Evolutionary conservation across 2,797 vertebrate genomes (phyloP), one percentile per base, ranked within the genome.

Genomic region (Mareca strepera): DNA sequence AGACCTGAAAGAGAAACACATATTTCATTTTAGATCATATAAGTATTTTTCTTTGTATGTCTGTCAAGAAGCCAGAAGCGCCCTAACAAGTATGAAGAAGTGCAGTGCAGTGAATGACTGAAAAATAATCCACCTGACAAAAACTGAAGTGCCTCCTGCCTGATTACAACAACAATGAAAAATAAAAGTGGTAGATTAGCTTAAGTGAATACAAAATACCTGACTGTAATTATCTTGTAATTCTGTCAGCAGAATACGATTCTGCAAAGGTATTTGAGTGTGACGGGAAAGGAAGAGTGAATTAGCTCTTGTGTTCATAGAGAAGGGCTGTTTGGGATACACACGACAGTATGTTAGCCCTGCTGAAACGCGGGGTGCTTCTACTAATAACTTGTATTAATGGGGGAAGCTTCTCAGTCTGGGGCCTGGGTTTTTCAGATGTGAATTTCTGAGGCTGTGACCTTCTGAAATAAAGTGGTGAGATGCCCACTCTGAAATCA

Each of bases 1-100:
- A 99, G 96, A 94, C 98, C 98, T 99, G 93, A 93, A 97, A 98
- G 95, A 87, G 96, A 94, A 98, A 96, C 83, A 79, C 81, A 91
- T 97, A 89, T 96, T 97, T 97, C 96, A 96, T 95, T 96, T 96
- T 93, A 94, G 70, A 75, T 96, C 91, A 88, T 89, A 74, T 22
- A 72, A 97, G 67, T 95, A 96, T 87, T 95, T 95, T 92, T 93
- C 93, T 96, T 92, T 94, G 86, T 91, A 83, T 0, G 14, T 84
- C 93, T 97, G 96, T 95, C 96, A 95, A 93, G 93, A 62, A 97
- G 93, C 95, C 85, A 88, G 86, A 82, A 89, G 94, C 33, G 11
- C 74, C 73, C 78, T 94, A 93, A 37, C 80, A 88, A 94, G 88
- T 23, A 79, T 58, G 84, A 77, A 50, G 92, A 92, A 80, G 82